These are phyloP conservation scores for Littorina saxatilis DNA, from an alignment of 1,140 invertebrate genomes.

Conservation along the genomic window DNA sequence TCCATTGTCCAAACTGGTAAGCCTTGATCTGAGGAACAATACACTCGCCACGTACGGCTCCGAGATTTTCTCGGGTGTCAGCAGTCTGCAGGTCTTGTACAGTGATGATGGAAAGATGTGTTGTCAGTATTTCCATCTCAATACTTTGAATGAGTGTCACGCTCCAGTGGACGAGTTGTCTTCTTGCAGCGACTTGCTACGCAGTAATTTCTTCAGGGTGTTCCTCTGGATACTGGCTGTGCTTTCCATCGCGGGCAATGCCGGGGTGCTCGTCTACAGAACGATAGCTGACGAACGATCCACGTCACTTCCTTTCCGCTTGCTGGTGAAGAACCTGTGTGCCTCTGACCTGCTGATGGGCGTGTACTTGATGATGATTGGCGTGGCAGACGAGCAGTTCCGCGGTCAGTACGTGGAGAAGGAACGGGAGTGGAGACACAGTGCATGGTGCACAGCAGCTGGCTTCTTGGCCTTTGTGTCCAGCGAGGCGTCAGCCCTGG, in stretches of 20 bases:
- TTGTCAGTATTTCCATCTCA: neutral
- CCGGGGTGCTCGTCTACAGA: no score
- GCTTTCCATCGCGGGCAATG: no score
- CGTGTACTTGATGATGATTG: no score
- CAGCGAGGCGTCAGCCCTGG: no score
- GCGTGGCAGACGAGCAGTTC: no score
- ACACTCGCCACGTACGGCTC: neutral
- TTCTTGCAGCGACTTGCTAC: constrained; percentile 52
- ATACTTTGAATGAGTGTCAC: neutral
- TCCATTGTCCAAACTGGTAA: no score
- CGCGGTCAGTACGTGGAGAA: no score
- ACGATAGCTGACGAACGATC: no score
- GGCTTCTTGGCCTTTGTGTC: constrained; percentile 60
- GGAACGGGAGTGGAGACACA: no score
- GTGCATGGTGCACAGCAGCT: constrained; percentile 57
- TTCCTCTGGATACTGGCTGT: constrained; percentile 50
- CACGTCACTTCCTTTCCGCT: no score
- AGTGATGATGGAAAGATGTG: neutral
- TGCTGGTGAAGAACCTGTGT: no score
- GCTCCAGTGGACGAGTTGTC: constrained; percentile 37
- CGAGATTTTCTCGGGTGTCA: neutral
- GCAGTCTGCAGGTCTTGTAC: neutral
- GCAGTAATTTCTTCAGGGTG: constrained; percentile 38
- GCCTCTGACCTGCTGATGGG: no score
- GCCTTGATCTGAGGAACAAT: neutral